These are phyloP conservation scores for rat (Rattus norvegicus) DNA, from an alignment of 2,113 vertebrate species.

Conservation along the genomic window GRCr8 NC_086026.1:129302001-129302500, in stretches of 20 bases:
- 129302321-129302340: no score
- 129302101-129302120: no score
- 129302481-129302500: conserved; percentile 1
- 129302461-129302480: neutral
- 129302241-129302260: neutral
- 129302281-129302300: no score
- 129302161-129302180: neutral
- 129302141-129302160: neutral
- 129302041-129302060: neutral
- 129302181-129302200: neutral
- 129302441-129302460: neutral
- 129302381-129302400: neutral
- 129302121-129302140: neutral
- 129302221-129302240: neutral
- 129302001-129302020: fast-evolving
- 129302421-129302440: neutral
- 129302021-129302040: neutral
- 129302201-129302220: neutral
- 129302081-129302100: neutral
- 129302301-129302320: fast-evolving
- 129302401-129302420: no score
- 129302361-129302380: neutral
- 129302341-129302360: neutral
- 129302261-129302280: neutral
- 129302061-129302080: neutral